Base-by-base conservation (phyloP, 2,113 vertebrate species). In the Mixornis gularis region DNA sequence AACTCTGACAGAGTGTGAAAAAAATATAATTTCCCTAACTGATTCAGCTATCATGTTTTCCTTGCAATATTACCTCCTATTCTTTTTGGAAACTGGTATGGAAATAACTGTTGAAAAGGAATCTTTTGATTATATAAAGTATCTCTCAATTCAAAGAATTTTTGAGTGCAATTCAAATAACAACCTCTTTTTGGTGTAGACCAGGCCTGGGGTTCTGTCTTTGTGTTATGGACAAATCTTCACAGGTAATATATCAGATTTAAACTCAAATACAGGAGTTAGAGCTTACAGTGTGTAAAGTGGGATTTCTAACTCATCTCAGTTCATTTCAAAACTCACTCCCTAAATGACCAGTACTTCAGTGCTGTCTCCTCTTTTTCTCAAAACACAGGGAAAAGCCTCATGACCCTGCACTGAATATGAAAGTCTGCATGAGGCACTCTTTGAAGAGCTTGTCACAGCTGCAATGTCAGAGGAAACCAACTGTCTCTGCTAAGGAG, bases 71-170 rank as follows among this genome's bases (percentile, higher is more conserved):
- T 95, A 58, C 59, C 71, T 79, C 59, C 92, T 70, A 79, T 82
- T 94, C 92, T 93, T 89, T 92, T 81, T 87, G 78, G 91, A 82
- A 89, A 62, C 63, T 87, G 66, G 34, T 62, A 89, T 74, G 87
- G 87, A 85, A 92, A 55, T 82, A 70, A 82, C 79, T 92, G 63
- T 34, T 92, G 41, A 69, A 95, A 96, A 89, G 34, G 68, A 90
- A 49, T 51, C 93, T 92, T 96, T 92, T 96, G 93, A 96, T 92
- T 87, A 73, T 77, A 87, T 49, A 87, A 89, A 89, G 55, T 66
- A 79, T 19, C 32, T 69, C 80, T 94, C 68, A 55, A 82, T 94
- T 95, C 87, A 95, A 95, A 95, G 78, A 87, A 77, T 89, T 76
- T 94, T 94, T 63, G 34, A 79, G 71, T 66, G 85, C 62, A 91